Conservation (phyloP, 1,140 invertebrate species). For the Radopholus similis region DNA sequence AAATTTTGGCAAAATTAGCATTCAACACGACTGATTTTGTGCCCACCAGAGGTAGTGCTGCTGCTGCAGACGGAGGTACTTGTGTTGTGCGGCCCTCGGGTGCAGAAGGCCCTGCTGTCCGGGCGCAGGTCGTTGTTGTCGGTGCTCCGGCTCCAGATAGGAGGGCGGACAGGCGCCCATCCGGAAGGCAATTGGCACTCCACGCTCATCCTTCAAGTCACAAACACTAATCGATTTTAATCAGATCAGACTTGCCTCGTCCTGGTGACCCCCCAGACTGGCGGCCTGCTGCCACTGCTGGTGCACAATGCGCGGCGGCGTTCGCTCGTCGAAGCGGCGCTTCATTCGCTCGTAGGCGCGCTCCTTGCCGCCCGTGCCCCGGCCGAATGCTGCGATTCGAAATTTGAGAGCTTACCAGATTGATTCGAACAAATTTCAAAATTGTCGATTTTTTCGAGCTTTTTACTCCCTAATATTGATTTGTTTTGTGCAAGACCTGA, state of each 20-base stretch:
- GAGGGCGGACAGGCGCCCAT: constrained; percentile 10
- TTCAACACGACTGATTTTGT: neutral
- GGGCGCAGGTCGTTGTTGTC: neutral
- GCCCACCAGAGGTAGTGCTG: neutral
- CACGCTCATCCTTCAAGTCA: neutral
- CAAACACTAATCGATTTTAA: neutral
- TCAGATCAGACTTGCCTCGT: neutral
- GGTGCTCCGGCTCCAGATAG: constrained; percentile 3
- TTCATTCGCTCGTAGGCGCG: neutral
- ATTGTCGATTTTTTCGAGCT: too few relatives aligned
- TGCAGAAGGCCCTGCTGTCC: neutral
- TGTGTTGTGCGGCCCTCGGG: neutral
- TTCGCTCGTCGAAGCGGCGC: neutral
- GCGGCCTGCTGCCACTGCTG: neutral
- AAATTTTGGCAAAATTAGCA: neutral
- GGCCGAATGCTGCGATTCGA: too few relatives aligned
- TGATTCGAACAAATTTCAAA: neutral
- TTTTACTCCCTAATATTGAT: too few relatives aligned
- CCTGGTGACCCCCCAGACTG: neutral
- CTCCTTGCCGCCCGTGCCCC: neutral
- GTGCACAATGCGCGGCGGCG: neutral
- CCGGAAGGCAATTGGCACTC: neutral
- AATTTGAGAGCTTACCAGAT: neutral
- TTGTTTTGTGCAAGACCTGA: too few relatives aligned
- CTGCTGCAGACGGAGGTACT: neutral